Conservation (phyloP, 2,797 vertebrate species). For the Malurus splendens region DNA sequence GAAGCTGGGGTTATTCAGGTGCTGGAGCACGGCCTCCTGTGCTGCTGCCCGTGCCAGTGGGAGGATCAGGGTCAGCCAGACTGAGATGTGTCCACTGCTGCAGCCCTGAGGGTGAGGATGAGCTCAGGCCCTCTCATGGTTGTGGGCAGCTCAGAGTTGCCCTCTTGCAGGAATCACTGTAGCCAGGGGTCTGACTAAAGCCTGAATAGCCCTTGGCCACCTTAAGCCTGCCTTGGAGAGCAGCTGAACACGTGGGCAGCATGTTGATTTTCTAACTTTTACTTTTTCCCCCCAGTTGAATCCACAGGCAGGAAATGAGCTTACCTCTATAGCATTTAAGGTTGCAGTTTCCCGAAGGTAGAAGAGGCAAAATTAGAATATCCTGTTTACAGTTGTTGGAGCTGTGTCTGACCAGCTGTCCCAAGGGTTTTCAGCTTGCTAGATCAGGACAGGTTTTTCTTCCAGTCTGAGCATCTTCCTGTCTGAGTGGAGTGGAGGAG, state of each 20-base stretch:
- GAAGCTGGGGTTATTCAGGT: background rate
- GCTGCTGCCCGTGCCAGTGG: background rate
- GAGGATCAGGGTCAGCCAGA: accelerated
- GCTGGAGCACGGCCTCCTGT: background rate
- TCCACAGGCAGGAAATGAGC: background rate
- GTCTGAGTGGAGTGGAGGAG: background rate
- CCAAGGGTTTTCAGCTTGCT: background rate
- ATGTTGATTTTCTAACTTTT: background rate
- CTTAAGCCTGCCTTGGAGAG: background rate
- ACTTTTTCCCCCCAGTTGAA: accelerated
- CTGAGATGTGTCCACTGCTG: background rate
- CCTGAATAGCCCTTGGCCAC: background rate
- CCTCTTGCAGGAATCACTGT: background rate
- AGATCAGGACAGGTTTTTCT: background rate
- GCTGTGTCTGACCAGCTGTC: constrained; percentile 14
- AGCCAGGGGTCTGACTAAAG: background rate
- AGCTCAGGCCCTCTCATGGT: background rate
- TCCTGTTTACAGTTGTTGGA: background rate
- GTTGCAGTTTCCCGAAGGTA: background rate
- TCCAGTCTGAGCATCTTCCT: background rate
- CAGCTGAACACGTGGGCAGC: accelerated
- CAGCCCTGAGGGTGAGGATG: background rate
- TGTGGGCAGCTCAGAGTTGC: background rate
- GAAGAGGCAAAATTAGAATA: constrained; percentile 23
- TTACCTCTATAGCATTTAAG: background rate